A percentile compares a stretch with the other conserved stretches of the same genome.
phyloP scores from a whole-genome alignment of 2,888 invertebrate genomes.

The Iphiclides podalirius region DNA sequence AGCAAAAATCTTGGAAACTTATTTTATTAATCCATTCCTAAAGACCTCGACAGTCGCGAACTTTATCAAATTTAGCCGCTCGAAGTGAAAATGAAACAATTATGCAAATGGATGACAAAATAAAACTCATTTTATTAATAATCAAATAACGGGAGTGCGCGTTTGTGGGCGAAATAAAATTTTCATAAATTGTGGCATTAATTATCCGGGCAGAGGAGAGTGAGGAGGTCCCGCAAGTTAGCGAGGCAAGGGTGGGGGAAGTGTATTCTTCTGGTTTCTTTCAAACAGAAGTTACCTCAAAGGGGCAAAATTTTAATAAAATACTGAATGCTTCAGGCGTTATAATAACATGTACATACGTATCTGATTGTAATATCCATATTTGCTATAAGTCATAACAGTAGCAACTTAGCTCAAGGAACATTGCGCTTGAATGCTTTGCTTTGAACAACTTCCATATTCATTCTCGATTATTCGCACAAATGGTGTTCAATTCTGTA shows the following conservation, averaged over 20 bases:
- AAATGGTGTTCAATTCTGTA: conserved; percentile 33
- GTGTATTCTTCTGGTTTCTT: conserved; percentile 54
- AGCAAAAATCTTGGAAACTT: conserved; percentile 35
- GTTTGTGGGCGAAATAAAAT: conserved; percentile 72
- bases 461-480: conserved; percentile 41
- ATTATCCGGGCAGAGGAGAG: conserved; percentile 49
- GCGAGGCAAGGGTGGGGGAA: conserved; percentile 29
- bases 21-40: conserved; percentile 66
- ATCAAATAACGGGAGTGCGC: conserved; percentile 73
- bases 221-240: conserved; percentile 32
- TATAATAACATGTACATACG: conserved; percentile 53
- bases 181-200: conserved; percentile 71
- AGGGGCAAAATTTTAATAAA: conserved; percentile 78
- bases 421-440: conserved; percentile 45
- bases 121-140: conserved; percentile 77
- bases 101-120: conserved; percentile 74
- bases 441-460: conserved; percentile 57
- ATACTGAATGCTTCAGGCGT: conserved; percentile 67
- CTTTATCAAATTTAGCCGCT: conserved; percentile 59
- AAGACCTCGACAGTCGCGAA: conserved; percentile 47
- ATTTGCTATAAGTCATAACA: conserved; percentile 49
- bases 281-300: conserved; percentile 75
- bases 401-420: conserved; percentile 50
- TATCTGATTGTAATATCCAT: conserved; percentile 59
- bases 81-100: conserved; percentile 74